Evolutionary conservation across 2,113 vertebrate genomes (phyloP).

Genomic region (Urocitellus parryii): DNA sequence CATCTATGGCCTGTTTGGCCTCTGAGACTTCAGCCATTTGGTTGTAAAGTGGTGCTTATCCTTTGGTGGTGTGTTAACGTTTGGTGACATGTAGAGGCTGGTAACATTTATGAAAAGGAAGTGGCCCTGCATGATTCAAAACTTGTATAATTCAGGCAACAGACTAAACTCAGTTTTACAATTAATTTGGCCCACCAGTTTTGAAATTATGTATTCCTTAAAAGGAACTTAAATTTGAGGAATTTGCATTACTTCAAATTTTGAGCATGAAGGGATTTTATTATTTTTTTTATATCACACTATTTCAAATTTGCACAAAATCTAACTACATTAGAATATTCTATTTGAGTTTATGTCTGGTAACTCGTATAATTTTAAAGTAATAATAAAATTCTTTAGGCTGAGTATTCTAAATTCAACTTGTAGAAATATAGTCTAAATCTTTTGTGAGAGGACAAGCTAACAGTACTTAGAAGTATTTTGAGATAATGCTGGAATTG

Average conservation of each 20-base stretch:
- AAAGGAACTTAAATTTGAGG: slow-evolving; percentile 40
- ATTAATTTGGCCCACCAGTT: background rate
- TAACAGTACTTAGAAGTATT: background rate
- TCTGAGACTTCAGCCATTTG: background rate
- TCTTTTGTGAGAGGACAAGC: background rate
- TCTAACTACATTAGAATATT: slow-evolving; percentile 7
- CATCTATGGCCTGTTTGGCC: background rate
- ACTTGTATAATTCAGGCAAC: background rate
- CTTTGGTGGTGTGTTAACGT: background rate
- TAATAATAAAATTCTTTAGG: background rate
- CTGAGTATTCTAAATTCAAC: background rate
- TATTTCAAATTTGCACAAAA: slow-evolving; percentile 25
- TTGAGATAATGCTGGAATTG: background rate
- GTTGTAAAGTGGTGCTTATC: background rate
- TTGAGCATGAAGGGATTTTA: slow-evolving; percentile 21
- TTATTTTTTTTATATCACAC: background rate
- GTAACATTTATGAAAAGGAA: background rate
- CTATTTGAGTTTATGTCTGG: background rate
- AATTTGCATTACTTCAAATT: slow-evolving; percentile 27
- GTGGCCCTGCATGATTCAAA: background rate
- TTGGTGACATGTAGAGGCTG: background rate
- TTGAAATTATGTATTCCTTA: slow-evolving; percentile 17
- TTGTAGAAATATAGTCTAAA: background rate
- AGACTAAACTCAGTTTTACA: background rate
- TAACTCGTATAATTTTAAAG: background rate